phyloP scores from a whole-genome alignment of 1,140 invertebrate species.

The Pseudomyrmex sp. region DNA sequence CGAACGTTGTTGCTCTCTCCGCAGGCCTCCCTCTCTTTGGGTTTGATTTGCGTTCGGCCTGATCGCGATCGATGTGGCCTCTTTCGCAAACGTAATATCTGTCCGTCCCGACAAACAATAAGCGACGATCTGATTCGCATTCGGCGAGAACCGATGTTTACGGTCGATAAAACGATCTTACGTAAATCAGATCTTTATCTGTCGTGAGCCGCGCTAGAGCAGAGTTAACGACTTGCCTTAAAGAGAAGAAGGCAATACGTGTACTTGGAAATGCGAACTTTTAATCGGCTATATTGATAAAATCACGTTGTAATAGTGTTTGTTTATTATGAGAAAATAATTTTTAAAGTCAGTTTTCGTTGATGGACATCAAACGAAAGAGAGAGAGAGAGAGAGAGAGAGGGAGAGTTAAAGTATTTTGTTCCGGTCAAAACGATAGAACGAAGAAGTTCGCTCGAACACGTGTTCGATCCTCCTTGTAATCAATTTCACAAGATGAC shows the following conservation, averaged over 20 bases:
- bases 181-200: constrained; percentile 45
- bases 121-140: constrained; percentile 45
- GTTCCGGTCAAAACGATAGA: constrained; percentile 14
- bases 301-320: too few relatives aligned
- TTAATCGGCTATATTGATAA: background rate
- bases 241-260: background rate
- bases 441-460: background rate
- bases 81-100: constrained; percentile 56
- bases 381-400: too few relatives aligned
- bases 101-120: constrained; percentile 50
- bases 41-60: constrained; percentile 40
- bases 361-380: too few relatives aligned
- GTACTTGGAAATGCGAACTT: background rate
- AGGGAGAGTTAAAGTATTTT: background rate
- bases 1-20: constrained; percentile 17
- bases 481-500: constrained; percentile 60
- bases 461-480: constrained; percentile 13
- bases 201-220: background rate
- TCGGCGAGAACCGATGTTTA: constrained; percentile 44
- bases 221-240: background rate
- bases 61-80: constrained; percentile 46
- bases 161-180: constrained; percentile 33
- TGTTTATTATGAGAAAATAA: background rate
- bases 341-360: background rate
- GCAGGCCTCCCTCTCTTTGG: background rate